Conservation (phyloP, 2,888 invertebrate species). For the Hofmannophila pseudospretella region DNA sequence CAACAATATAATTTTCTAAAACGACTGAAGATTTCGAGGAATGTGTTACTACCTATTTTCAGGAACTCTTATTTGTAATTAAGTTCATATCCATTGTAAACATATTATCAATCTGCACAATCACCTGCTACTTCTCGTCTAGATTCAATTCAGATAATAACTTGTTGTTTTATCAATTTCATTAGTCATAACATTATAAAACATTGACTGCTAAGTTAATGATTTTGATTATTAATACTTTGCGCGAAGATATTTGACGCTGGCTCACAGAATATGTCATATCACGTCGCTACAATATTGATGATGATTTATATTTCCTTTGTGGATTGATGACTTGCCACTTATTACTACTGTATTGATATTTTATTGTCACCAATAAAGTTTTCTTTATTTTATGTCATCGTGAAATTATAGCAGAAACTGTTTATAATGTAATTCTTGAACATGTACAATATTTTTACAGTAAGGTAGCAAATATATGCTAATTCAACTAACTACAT, state of each 20-base stretch:
- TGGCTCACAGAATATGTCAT: constrained; percentile 37
- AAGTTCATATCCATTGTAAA: too few species aligned
- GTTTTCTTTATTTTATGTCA: background rate
- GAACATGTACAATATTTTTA: too few species aligned
- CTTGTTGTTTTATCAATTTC: constrained; percentile 7
- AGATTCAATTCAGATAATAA: background rate
- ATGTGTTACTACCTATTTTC: too few species aligned
- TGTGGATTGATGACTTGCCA: constrained; percentile 50
- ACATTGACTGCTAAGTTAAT: constrained; percentile 16
- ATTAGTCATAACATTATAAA: constrained; percentile 22
- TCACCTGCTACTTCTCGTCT: too few species aligned
- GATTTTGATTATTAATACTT: constrained; percentile 35
- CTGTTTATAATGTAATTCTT: too few species aligned
- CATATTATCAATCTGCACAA: too few species aligned
- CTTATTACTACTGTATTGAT: constrained; percentile 26
- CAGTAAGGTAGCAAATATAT: too few species aligned
- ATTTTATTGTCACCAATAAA: constrained; percentile 13
- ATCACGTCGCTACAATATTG: constrained; percentile 37
- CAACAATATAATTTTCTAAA: too few species aligned
- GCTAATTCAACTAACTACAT: too few species aligned
- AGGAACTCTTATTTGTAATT: too few species aligned
- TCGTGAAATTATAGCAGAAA: too few species aligned
- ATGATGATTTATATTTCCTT: constrained; percentile 50
- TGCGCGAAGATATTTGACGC: constrained; percentile 42
- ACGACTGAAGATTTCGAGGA: too few species aligned